These are phyloP conservation scores for Dysdera silvatica DNA, from an alignment of 1,140 invertebrate species.

Conservation along the genomic window DNA sequence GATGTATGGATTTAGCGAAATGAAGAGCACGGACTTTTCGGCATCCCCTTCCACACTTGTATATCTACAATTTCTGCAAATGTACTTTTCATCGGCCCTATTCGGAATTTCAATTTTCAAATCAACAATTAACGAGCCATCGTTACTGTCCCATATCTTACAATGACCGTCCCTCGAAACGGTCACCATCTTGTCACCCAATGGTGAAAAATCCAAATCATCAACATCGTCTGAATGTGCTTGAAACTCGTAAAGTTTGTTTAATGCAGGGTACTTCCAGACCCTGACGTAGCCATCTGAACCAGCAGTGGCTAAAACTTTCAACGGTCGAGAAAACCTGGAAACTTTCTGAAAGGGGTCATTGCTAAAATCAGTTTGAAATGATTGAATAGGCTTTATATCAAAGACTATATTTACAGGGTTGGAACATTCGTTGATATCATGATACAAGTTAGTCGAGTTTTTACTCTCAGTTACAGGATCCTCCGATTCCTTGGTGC, in stretches of 20 bases:
- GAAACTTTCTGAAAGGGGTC: conserved; percentile 81
- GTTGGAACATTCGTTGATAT: conserved; percentile 16
- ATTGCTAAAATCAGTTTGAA: conserved; percentile 49
- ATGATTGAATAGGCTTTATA: conserved; percentile 40
- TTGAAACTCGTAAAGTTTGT: conserved; percentile 57
- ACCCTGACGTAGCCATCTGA: conserved; percentile 76
- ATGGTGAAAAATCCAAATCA: conserved; percentile 79
- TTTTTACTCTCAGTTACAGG: too few species aligned
- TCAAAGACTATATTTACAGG: conserved; percentile 42
- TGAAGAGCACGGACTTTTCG: conserved; percentile 62
- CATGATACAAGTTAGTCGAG: too few species aligned
- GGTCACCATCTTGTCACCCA: conserved; percentile 64
- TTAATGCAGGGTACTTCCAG: conserved; percentile 78
- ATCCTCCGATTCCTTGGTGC: too few species aligned
- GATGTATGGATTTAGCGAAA: conserved; percentile 66
- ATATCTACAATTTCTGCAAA: conserved; percentile 28
- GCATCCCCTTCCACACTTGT: conserved; percentile 52
- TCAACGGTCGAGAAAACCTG: conserved; percentile 62
- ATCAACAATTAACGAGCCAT: conserved; percentile 56
- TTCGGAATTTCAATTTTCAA: conserved; percentile 63
- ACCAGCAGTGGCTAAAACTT: conserved; percentile 79
- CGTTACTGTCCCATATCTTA: conserved; percentile 64
- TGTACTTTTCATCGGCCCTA: conserved; percentile 58
- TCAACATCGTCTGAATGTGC: conserved; percentile 77
- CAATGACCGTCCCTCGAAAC: conserved; percentile 79